Evolutionary conservation across 2,113 vertebrate genomes (phyloP), one percentile per base, ranked within the genome.

Genomic region (Muntiacus muntjak): DNA sequence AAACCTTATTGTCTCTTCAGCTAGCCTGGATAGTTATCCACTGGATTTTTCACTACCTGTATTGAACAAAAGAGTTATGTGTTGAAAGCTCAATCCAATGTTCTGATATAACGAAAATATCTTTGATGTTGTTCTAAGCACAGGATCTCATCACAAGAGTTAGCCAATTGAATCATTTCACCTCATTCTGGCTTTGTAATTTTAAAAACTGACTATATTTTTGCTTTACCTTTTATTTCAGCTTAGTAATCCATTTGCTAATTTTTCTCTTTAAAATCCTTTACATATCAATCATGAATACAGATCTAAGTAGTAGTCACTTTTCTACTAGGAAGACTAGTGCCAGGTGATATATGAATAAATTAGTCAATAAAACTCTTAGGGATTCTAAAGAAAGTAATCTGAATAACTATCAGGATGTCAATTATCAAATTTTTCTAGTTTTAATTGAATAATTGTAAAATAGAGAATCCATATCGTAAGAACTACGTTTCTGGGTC

Each of bases 211-310:
- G 6, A 26, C 9, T 33, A 64, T 26, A 87, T 19, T 28, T 58
- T 62, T 90, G 19, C 13, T 87, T 82, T 87, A 28, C 52, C 17
- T 54, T 84, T 79, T 3, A 83, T 13, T 95, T 79, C 15, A 76
- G 4, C 26, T 79, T 60, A 62, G 45, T 3, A 60, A 91, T 55
- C 5, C 5, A 58, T 78, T 74, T 74, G 43, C 21, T 89, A 86
- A 45, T 55, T 91, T 74, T 21, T 93, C 55, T 79, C 3, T 79
- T 62, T 84, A 90, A 79, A 95, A 84, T 78, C 43, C 62, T 89
- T 71, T 40, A 45, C 50, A 30, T 55, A 82, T 47, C 26, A 67
- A 58, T 19, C 47, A 6, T 86, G 60, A 97, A n/a, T 54, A 79
- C 12, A 90, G 5, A 83, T 81, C 5, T 81, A 82, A 89, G 40